Conservation (phyloP, 2,888 invertebrate genomes). For the Argyra leucocephala region DNA sequence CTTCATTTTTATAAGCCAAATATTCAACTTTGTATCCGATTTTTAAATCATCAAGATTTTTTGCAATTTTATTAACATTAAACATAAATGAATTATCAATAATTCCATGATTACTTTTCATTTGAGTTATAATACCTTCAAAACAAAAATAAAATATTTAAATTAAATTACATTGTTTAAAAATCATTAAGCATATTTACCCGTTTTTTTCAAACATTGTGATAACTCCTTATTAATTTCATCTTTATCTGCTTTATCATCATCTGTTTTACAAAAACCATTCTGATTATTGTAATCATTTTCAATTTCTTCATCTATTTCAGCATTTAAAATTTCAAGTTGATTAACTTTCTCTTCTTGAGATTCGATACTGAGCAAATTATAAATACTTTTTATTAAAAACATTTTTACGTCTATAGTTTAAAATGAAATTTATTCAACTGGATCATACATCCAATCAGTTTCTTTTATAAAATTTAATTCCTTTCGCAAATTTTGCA, state of each 20-base stretch:
- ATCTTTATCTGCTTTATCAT: neutral
- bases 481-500: slow-evolving; percentile 63
- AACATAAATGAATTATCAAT: slow-evolving; percentile 54
- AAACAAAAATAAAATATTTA: slow-evolving; percentile 26
- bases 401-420: neutral
- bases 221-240: slow-evolving; percentile 20
- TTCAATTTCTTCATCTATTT: slow-evolving; percentile 26
- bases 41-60: slow-evolving; percentile 35
- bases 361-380: neutral
- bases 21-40: slow-evolving; percentile 51
- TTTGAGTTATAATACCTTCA: slow-evolving; percentile 52
- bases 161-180: neutral
- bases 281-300: slow-evolving; percentile 1
- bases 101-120: slow-evolving; percentile 45
- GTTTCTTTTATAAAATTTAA: slow-evolving; percentile 67
- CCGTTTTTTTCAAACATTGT: slow-evolving; percentile 30
- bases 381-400: neutral
- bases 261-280: neutral
- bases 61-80: slow-evolving; percentile 37
- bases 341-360: slow-evolving; percentile 42
- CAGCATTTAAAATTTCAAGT: slow-evolving; percentile 42
- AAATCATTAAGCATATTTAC: slow-evolving; percentile 23
- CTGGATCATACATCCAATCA: slow-evolving; percentile 68
- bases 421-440: slow-evolving; percentile 46
- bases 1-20: slow-evolving; percentile 45